Evolutionary conservation across 2,888 invertebrate genomes (phyloP).

Genomic region (Halictus quadricinctus): DNA sequence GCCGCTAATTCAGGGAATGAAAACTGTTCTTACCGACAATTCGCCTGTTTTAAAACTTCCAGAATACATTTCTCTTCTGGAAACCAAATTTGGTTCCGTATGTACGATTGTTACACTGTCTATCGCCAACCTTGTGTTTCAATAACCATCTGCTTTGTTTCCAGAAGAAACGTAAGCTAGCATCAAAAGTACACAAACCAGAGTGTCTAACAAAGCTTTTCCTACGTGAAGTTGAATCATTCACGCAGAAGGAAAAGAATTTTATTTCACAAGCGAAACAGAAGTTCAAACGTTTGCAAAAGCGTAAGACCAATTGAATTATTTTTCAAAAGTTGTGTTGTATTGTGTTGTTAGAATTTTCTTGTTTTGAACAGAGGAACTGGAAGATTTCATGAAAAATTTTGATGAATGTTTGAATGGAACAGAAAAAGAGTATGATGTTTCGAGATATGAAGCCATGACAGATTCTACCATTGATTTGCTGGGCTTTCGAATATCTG

Average conservation of each 20-base stretch:
- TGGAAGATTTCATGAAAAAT: conserved; percentile 68
- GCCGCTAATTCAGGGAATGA: conserved; percentile 72
- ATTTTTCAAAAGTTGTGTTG: background rate
- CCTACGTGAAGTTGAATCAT: conserved; percentile 61
- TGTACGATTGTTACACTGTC: conserved; percentile 32
- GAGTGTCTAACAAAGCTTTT: conserved; percentile 58
- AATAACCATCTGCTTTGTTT: background rate
- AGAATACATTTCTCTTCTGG: conserved; percentile 69
- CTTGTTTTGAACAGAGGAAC: conserved; percentile 66
- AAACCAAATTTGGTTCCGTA: conserved; percentile 57
- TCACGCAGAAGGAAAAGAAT: conserved; percentile 64
- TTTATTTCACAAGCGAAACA: conserved; percentile 60
- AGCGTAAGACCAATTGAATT: conserved; percentile 34
- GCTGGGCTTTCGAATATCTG: conserved; percentile 66
- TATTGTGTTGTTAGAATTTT: background rate
- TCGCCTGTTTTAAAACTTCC: conserved; percentile 72
- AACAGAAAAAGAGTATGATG: conserved; percentile 42
- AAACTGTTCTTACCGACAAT: conserved; percentile 64
- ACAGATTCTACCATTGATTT: conserved; percentile 69
- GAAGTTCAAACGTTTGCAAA: conserved; percentile 36
- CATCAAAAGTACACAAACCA: conserved; percentile 37
- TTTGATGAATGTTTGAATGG: conserved; percentile 67
- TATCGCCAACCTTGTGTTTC: background rate
- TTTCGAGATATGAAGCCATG: conserved; percentile 67
- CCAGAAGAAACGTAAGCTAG: conserved; percentile 69